Conservation (phyloP, 2,797 vertebrate species). For the Hypotaenidia okinawae region DNA sequence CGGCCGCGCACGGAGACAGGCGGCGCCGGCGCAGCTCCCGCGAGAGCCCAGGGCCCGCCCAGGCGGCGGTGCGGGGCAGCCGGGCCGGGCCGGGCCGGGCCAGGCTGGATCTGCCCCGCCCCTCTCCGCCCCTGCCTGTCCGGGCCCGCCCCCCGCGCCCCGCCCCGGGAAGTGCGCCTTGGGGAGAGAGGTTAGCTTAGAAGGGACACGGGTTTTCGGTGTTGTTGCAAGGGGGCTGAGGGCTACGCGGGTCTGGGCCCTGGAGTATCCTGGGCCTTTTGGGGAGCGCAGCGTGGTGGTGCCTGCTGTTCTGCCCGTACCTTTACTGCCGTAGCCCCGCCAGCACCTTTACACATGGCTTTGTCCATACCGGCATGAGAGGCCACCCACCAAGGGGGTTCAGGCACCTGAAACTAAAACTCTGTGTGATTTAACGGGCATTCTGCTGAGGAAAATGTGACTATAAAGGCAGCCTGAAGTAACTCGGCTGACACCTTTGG, state of each 20-base stretch:
- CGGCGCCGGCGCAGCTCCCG: constrained; percentile 22
- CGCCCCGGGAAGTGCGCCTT: background rate
- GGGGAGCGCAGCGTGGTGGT: background rate
- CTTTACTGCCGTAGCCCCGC: background rate
- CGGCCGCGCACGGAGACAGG: background rate
- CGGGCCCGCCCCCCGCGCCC: background rate
- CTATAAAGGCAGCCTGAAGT: background rate
- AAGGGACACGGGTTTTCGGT: fast-evolving
- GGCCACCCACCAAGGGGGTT: no score
- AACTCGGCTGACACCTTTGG: background rate
- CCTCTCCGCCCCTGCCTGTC: no score
- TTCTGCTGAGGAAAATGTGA: background rate
- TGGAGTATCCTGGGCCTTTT: background rate
- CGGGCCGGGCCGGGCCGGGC: background rate
- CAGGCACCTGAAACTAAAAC: background rate
- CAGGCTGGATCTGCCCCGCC: no score
- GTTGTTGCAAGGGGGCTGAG: background rate
- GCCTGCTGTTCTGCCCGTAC: background rate
- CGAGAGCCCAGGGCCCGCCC: constrained; percentile 22
- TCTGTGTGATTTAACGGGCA: background rate
- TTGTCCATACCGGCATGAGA: background rate
- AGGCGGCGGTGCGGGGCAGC: background rate
- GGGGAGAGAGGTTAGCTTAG: background rate
- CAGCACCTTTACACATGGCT: background rate
- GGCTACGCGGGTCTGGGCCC: fast-evolving